A percentile compares a stretch with the other conserved stretches of the same genome.
Evolutionary conservation across 2,797 vertebrate genomes (phyloP).

Genomic region (Borostomias antarcticus): DNA sequence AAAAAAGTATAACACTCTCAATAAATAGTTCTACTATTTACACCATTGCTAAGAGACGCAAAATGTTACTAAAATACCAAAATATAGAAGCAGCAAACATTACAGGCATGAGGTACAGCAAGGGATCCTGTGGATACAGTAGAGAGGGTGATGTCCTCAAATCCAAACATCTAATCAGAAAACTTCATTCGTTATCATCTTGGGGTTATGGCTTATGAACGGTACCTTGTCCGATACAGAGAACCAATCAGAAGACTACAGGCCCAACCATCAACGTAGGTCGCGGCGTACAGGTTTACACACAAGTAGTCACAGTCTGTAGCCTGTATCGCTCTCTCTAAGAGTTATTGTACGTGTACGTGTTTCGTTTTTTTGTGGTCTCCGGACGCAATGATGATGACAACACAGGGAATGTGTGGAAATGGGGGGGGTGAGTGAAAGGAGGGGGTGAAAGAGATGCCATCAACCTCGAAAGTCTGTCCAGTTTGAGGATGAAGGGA

Average conservation of each 20-base stretch:
- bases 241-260: slow-evolving; percentile 31
- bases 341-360: slow-evolving; percentile 23
- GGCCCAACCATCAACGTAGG: background rate
- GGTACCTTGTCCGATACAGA: slow-evolving; percentile 49
- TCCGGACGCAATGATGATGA: background rate
- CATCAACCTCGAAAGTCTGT: slow-evolving; percentile 6
- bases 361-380: slow-evolving; percentile 21
- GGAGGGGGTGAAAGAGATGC: slow-evolving; percentile 16
- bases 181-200: slow-evolving; percentile 75
- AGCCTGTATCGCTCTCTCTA: slow-evolving; percentile 36
- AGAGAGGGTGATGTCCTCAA: slow-evolving; percentile 68
- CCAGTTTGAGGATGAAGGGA: slow-evolving; percentile 31
- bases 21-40: slow-evolving; percentile 99
- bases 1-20: slow-evolving; percentile 99
- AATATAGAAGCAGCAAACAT: slow-evolving; percentile 96
- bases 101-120: slow-evolving; percentile 98
- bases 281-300: slow-evolving; percentile 37
- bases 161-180: slow-evolving; percentile 51
- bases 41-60: slow-evolving; percentile 96
- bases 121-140: slow-evolving; percentile 85
- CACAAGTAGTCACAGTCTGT: slow-evolving; percentile 46
- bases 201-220: slow-evolving; percentile 60
- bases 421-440: slow-evolving; percentile 30
- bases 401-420: slow-evolving; percentile 11
- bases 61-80: slow-evolving; percentile 83